These are phyloP conservation scores for Leptopterna dolabrata DNA, from an alignment of 2,888 invertebrate genomes.

Conservation along the genomic window DNA sequence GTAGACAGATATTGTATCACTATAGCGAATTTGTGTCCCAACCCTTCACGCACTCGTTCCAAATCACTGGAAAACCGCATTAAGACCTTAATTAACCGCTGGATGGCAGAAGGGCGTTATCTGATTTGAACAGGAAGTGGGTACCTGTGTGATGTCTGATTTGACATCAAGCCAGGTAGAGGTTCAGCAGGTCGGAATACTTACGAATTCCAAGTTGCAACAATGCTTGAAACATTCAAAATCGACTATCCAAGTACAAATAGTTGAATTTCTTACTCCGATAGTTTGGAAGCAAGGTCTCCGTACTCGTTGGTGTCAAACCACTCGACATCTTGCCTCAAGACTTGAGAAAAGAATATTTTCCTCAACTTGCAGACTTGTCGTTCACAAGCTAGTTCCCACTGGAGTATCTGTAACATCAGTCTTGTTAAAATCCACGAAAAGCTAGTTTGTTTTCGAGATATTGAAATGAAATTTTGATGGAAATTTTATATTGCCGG, in stretches of 20 bases:
- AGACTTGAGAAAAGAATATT: conserved; percentile 66
- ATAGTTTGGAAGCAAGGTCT: conserved; percentile 68
- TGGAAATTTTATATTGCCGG: neutral
- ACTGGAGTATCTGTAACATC: conserved; percentile 64
- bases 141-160: too few species aligned
- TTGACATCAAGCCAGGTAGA: too few species aligned
- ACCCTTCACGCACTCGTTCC: conserved; percentile 82
- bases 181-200: too few species aligned
- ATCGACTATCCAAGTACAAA: too few species aligned
- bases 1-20: conserved; percentile 78
- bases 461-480: neutral
- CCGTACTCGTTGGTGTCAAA: conserved; percentile 68
- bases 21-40: conserved; percentile 83
- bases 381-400: conserved; percentile 66
- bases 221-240: too few species aligned
- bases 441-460: neutral
- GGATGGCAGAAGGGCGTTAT: too few species aligned
- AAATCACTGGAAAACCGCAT: conserved; percentile 70
- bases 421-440: neutral
- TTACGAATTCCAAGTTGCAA: too few species aligned
- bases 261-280: conserved; percentile 66
- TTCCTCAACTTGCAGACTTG: conserved; percentile 67
- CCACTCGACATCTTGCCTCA: conserved; percentile 67
- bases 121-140: too few species aligned
- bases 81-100: neutral